phyloP scores from a whole-genome alignment of 2,113 vertebrate species.

The human region DNA sequence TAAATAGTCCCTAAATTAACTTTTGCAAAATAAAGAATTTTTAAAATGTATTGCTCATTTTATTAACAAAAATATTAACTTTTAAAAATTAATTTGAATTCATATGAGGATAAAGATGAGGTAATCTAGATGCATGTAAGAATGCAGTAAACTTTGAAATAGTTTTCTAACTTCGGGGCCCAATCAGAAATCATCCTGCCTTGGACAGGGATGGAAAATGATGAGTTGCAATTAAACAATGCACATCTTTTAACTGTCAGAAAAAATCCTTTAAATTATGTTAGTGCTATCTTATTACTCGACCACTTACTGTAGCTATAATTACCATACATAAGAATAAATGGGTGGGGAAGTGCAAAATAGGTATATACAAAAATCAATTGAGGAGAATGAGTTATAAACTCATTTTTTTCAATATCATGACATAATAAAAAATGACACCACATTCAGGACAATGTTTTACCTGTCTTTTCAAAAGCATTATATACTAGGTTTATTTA shows the following conservation, averaged over 20 bases:
- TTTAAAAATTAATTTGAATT: neutral
- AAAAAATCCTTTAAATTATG: neutral
- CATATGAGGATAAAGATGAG: neutral
- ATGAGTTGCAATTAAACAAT: neutral
- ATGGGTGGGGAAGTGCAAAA: neutral
- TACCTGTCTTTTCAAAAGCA: neutral
- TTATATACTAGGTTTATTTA: neutral
- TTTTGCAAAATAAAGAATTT: neutral
- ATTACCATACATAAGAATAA: neutral
- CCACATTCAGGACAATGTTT: neutral
- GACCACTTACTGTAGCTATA: neutral
- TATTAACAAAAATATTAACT: neutral
- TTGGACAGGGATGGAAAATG: neutral
- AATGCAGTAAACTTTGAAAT: neutral
- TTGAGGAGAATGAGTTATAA: neutral
- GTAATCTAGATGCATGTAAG: neutral
- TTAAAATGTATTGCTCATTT: neutral
- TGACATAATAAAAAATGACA: neutral
- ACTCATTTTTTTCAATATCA: neutral
- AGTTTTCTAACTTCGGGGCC: neutral
- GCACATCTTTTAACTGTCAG: neutral
- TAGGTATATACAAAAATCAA: neutral
- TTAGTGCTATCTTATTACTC: neutral
- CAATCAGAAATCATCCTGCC: neutral
- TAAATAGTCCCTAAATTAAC: neutral